Base-by-base conservation (phyloP, 37 sponge, comb jelly and placozoan species). In the Beroe ovata region DNA sequence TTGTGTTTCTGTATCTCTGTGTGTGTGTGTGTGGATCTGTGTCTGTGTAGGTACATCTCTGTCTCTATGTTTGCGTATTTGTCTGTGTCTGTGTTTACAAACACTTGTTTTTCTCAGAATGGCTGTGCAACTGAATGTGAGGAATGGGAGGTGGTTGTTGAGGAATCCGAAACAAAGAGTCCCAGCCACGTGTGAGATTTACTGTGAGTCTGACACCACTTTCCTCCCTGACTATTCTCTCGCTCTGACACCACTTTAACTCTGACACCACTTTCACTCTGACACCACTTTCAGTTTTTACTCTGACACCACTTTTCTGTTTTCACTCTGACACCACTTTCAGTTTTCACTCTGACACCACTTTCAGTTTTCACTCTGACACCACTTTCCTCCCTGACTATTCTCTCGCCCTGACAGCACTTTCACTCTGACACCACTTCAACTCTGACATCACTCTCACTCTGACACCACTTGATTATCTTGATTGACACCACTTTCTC, bases 131-230 rank as follows among this genome's bases (percentile, higher is more conserved):
- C 25, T 66, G 69, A 33, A 66, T 37, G 69, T 66, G 2, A 66
- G 69, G 36, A 66, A 25, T 33, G 69, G 69, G 19, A 29, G 34
- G 36, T 66, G 69, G 69, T 66, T 29, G 32, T 34, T 34, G 36
- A 29, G 30, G 16, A 30, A 66, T 18, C 30, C 69, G 8, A 30
- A 66, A 16, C 25, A 19, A 1, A 14, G 16, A 18, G 29, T 32
- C 69, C 30, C 30, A 1, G 25, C 69, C 69, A 66, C 34, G 0
- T 66, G 69, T 18, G 69, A 66, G 36, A 66, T 66, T 2, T 66
- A 66, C 69, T 66, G 69, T 66, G 33, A 66, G 69, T 66, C 6
- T 21, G 28, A 62, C 63, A 28, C 28, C 63, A 62, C 63, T 62
- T 20, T 62, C 6, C 6, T 16, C 54, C 11, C 54, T 47, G 54